phyloP scores from a whole-genome alignment of 2,888 invertebrate genomes.

The Caenorhabditis angaria region DNA sequence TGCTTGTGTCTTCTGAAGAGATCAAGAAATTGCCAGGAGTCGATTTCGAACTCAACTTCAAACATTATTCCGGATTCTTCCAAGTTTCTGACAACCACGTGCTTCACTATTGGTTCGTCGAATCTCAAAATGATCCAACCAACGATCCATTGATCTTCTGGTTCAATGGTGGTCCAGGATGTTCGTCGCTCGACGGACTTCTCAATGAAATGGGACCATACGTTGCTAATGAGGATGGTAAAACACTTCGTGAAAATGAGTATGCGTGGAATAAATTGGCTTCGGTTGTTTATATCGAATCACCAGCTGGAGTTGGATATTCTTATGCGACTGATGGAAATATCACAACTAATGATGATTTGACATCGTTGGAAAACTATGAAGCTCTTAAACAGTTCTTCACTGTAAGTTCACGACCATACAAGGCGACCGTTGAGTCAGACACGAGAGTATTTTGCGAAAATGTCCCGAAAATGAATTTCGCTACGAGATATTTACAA shows the following conservation, averaged over 20 bases:
- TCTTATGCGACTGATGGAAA: constrained; percentile 75
- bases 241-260: constrained; percentile 66
- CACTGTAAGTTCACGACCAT: constrained; percentile 25
- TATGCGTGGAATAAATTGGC: constrained; percentile 73
- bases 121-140: constrained; percentile 64
- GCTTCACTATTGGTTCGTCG: constrained; percentile 74
- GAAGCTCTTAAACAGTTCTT: constrained; percentile 75
- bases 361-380: constrained; percentile 74
- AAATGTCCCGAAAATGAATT: no score
- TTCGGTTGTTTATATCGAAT: constrained; percentile 75
- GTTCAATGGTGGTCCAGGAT: constrained; percentile 74
- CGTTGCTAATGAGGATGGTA: constrained; percentile 67
- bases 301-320: constrained; percentile 76
- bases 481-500: no score
- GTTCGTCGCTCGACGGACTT: constrained; percentile 74
- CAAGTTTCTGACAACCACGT: constrained; percentile 73
- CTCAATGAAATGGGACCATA: constrained; percentile 75
- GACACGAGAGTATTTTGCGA: no score
- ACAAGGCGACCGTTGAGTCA: background rate
- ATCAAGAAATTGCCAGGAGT: constrained; percentile 66
- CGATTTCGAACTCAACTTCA: constrained; percentile 64
- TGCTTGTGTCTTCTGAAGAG: constrained; percentile 43
- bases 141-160: constrained; percentile 70
- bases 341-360: constrained; percentile 71
- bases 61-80: constrained; percentile 70